Percentiles rank a stretch among this genome's conserved stretches.
These are phyloP conservation scores for Ceratothoa steindachneri DNA, from an alignment of 2,888 invertebrate genomes.

Conservation along the genomic window DNA sequence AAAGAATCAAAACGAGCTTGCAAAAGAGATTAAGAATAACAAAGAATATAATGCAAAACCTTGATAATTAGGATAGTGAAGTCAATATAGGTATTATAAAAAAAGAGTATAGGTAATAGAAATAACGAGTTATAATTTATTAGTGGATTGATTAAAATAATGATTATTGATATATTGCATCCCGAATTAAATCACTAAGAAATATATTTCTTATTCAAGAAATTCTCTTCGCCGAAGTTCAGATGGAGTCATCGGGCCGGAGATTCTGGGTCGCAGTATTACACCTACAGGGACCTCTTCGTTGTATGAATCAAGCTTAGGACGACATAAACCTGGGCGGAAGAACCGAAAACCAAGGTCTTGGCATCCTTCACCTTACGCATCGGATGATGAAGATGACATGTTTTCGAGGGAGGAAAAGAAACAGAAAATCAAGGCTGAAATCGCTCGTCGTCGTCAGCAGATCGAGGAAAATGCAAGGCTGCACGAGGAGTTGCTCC, in stretches of 20 bases:
- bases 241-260: slow-evolving; percentile 29
- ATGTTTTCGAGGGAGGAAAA: slow-evolving; percentile 58
- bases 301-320: slow-evolving; percentile 28
- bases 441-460: slow-evolving; percentile 61
- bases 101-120: too few species aligned
- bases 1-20: too few species aligned
- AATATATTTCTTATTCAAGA: too few species aligned
- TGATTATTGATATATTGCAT: too few species aligned
- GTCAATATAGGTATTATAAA: too few species aligned
- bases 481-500: slow-evolving; percentile 57
- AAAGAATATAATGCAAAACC: too few species aligned
- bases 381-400: slow-evolving; percentile 55
- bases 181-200: too few species aligned
- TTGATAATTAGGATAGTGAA: too few species aligned
- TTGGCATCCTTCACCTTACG: slow-evolving; percentile 58
- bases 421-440: slow-evolving; percentile 60
- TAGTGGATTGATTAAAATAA: too few species aligned
- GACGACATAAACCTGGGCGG: slow-evolving; percentile 31
- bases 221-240: slow-evolving; percentile 30
- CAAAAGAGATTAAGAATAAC: too few species aligned
- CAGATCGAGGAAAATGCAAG: slow-evolving; percentile 61
- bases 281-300: slow-evolving; percentile 27
- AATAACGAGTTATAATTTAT: too few species aligned
- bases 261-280: slow-evolving; percentile 31
- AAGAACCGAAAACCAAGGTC: slow-evolving; percentile 53